Percentiles rank a stretch among this genome's conserved stretches.
These are phyloP conservation scores for Oceanodroma leucorhoa DNA, from an alignment of 2,797 vertebrate genomes.

Conservation along the genomic window DNA sequence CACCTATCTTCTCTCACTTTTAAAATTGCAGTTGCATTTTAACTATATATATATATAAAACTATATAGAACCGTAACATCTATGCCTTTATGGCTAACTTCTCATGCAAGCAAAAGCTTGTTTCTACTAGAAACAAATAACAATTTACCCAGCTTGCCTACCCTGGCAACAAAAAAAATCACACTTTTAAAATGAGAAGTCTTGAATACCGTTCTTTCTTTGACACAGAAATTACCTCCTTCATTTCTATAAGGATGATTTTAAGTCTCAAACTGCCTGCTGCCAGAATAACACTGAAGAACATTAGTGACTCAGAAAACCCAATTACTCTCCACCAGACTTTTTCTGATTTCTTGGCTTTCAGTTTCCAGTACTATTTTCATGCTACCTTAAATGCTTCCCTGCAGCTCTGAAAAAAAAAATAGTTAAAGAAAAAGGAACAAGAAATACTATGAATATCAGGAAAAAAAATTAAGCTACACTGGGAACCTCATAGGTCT, in stretches of 20 bases:
- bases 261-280: background rate
- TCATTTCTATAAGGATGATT: background rate
- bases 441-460: background rate
- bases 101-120: background rate
- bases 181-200: background rate
- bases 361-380: background rate
- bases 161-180: background rate
- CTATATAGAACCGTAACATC: background rate
- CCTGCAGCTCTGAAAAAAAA: background rate
- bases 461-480: background rate
- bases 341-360: background rate
- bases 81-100: background rate
- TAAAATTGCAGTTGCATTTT: background rate
- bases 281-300: background rate
- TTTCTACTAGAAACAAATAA: background rate
- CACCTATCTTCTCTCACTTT: background rate
- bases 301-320: conserved; percentile 25
- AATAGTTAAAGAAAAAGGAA: background rate
- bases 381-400: background rate
- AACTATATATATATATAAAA: background rate
- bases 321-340: background rate
- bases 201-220: background rate
- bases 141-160: background rate
- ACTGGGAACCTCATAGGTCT: background rate
- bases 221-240: background rate